A percentile compares a stretch with the other conserved stretches of the same genome.
Conservation (phyloP, 2,797 vertebrate species). For the Rhadinocentrus ornatus region DNA sequence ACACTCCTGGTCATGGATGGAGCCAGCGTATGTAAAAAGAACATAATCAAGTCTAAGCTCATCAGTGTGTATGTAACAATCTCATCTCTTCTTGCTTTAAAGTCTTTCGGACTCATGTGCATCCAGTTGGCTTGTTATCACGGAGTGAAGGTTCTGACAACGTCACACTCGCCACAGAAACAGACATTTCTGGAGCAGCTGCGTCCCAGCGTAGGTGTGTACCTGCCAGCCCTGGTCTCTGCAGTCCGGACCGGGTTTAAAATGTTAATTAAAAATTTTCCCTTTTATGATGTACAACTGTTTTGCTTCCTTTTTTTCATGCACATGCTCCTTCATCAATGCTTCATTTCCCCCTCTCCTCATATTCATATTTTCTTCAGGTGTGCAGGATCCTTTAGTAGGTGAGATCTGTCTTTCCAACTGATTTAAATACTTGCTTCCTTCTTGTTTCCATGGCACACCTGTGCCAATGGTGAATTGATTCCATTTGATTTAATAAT, state of each 20-base stretch:
- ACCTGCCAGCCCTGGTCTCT: not conserved
- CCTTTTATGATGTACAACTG: not conserved
- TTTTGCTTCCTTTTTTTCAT: conserved; percentile 1
- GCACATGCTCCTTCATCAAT: not conserved
- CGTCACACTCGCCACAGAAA: conserved; percentile 85
- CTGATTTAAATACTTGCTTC: not conserved
- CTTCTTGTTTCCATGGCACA: not conserved
- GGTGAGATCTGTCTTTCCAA: conserved; percentile 72
- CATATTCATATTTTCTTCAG: conserved; percentile 58
- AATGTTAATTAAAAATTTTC: not conserved
- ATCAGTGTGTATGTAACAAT: not conserved
- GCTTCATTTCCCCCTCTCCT: not conserved
- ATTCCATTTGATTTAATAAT: too few species aligned
- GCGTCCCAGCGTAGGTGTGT: conserved; percentile 85
- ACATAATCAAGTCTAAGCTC: not conserved
- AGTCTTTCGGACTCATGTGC: conserved; percentile 91
- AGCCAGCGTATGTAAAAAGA: conserved; percentile 87
- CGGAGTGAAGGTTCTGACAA: conserved; percentile 91
- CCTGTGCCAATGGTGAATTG: too few species aligned
- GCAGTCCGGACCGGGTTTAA: not conserved
- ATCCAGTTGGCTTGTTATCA: conserved; percentile 93
- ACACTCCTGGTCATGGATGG: conserved; percentile 92
- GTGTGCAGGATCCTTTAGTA: conserved; percentile 81
- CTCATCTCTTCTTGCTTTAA: not conserved
- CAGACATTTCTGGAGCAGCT: conserved; percentile 90